Conservation (phyloP, 2,113 vertebrate genomes). For the Anseranas semipalmata region DNA sequence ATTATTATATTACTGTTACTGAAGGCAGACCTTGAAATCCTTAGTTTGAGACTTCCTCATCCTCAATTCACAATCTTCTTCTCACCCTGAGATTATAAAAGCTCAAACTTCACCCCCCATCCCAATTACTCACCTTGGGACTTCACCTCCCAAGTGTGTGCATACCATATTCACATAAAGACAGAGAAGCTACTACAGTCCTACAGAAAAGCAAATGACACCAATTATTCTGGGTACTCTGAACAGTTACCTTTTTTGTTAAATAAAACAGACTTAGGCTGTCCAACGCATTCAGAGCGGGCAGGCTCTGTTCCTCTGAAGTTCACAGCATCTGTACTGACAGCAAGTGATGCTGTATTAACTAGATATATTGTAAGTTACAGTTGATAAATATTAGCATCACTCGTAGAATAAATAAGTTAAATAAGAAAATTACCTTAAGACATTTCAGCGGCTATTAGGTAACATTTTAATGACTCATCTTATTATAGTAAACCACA, state of each 20-base stretch:
- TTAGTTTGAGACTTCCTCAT: not conserved
- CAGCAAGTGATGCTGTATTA: not conserved
- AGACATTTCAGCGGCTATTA: not conserved
- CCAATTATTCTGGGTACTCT: not conserved
- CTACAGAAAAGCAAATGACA: not conserved
- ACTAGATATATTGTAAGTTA: not conserved
- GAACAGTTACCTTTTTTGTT: not conserved
- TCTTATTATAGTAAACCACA: conserved; percentile 11
- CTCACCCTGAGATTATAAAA: not conserved
- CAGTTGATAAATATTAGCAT: not conserved
- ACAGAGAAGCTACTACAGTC: not conserved
- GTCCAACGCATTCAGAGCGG: not conserved
- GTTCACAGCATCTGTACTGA: not conserved
- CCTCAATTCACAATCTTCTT: not conserved
- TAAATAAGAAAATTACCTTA: conserved; percentile 26
- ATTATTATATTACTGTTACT: not conserved
- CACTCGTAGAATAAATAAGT: not conserved
- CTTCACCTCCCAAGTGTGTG: not conserved
- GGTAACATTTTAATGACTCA: conserved; percentile 49
- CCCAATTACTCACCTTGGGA: no score
- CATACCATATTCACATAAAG: not conserved
- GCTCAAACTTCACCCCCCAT: not conserved
- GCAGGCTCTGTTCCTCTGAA: not conserved
- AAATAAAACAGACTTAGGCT: not conserved
- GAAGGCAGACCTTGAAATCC: not conserved